These are phyloP conservation scores for Phyllotis vaccarum DNA, from an alignment of 2,797 vertebrate genomes.

Conservation along the genomic window DNA sequence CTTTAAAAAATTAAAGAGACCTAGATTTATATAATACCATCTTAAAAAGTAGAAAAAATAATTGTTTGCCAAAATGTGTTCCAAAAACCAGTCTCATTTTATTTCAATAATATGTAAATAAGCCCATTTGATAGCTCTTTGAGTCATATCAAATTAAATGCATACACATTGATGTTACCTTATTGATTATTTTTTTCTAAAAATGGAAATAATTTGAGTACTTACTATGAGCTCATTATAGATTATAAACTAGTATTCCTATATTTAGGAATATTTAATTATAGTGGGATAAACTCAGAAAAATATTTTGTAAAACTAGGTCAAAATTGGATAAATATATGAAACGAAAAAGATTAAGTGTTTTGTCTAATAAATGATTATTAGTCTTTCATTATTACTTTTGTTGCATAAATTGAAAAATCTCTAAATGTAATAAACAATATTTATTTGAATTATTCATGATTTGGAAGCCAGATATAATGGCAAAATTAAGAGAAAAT, in stretches of 20 bases:
- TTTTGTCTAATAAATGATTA: constrained; percentile 23
- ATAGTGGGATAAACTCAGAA: not conserved
- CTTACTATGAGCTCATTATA: not conserved
- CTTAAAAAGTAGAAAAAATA: constrained; percentile 31
- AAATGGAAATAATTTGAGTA: not conserved
- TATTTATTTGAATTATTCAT: not conserved
- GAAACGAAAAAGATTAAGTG: not conserved
- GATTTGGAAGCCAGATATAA: not conserved
- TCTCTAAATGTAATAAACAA: constrained; percentile 1
- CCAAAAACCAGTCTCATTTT: not conserved
- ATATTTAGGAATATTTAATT: not conserved
- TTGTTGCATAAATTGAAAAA: constrained; percentile 15
- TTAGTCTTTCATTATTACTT: not conserved
- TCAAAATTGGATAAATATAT: not conserved
- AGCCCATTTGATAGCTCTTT: not conserved
- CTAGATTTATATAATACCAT: not conserved
- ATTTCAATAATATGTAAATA: constrained; percentile 40
- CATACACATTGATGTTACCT: not conserved
- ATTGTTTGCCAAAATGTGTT: constrained; percentile 24
- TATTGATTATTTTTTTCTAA: not conserved
- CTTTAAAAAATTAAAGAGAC: constrained; percentile 49
- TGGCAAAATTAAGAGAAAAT: not conserved
- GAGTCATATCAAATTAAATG: not conserved
- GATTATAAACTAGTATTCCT: not conserved
- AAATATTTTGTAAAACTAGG: constrained; percentile 43